phyloP scores from a whole-genome alignment of 2,888 invertebrate species.

The Conistra vaccinii region DNA sequence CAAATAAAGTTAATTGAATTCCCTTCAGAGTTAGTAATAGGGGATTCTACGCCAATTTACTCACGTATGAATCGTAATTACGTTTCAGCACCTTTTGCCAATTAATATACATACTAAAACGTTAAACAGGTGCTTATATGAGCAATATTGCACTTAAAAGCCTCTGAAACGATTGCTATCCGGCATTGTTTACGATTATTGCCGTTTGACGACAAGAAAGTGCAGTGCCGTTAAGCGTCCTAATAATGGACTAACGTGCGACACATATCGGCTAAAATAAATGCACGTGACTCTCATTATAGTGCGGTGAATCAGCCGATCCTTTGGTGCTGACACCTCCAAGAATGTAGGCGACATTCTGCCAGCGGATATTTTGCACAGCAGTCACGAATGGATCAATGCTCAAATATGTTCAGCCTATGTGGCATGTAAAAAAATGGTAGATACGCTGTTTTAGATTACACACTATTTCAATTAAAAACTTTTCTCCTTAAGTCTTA shows the following conservation, averaged over 20 bases:
- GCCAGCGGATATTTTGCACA: constrained; percentile 37
- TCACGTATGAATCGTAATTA: constrained; percentile 26
- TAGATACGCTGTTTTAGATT: constrained; percentile 12
- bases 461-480: not conserved
- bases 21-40: constrained; percentile 18
- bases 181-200: constrained; percentile 66
- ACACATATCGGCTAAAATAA: constrained; percentile 64
- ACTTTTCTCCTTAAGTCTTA: not conserved
- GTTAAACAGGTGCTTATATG: constrained; percentile 16
- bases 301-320: constrained; percentile 49
- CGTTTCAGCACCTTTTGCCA: constrained; percentile 26
- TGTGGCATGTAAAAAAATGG: constrained; percentile 11
- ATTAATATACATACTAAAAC: constrained; percentile 36
- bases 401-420: not conserved
- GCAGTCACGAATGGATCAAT: constrained; percentile 35
- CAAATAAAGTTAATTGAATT: constrained; percentile 22
- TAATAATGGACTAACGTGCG: constrained; percentile 67
- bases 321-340: constrained; percentile 24
- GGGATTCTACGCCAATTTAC: constrained; percentile 38
- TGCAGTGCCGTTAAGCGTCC: constrained; percentile 79
- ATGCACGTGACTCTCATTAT: constrained; percentile 60
- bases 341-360: constrained; percentile 48
- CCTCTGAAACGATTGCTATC: constrained; percentile 14
- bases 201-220: constrained; percentile 74
- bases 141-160: constrained; percentile 13